Percentiles rank a stretch among this genome's conserved stretches.
Evolutionary conservation across 2,113 vertebrate genomes (phyloP).

Genomic region (Dipodomys merriami): DNA sequence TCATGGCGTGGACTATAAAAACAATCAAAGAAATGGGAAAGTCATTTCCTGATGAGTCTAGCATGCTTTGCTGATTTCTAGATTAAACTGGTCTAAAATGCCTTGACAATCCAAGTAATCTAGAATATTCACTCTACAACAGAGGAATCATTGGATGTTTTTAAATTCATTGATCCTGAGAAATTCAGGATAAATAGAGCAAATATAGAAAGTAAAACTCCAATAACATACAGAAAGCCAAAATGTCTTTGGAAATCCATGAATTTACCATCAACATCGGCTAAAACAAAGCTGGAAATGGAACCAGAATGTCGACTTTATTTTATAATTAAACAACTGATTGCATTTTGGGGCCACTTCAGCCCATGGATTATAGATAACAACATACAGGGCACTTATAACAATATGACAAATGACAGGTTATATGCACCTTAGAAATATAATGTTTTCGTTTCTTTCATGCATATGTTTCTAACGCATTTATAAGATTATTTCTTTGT

Average conservation of each 20-base stretch:
- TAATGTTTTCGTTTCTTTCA: too few relatives aligned
- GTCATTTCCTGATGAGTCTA: slow-evolving; percentile 34
- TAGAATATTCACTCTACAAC: slow-evolving; percentile 33
- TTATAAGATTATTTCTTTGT: too few relatives aligned
- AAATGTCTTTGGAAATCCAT: slow-evolving; percentile 60
- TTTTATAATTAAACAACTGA: slow-evolving; percentile 57
- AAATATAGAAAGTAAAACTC: slow-evolving; percentile 25
- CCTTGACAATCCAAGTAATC: slow-evolving; percentile 18
- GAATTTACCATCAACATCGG: slow-evolving; percentile 23
- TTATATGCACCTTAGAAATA: slow-evolving; percentile 27
- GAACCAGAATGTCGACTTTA: slow-evolving; percentile 31
- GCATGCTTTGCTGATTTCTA: slow-evolving; percentile 43
- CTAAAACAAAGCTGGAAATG: slow-evolving; percentile 52
- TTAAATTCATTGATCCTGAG: slow-evolving; percentile 54
- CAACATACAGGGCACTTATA: neutral
- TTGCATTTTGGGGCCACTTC: slow-evolving; percentile 35
- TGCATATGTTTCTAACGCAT: too few relatives aligned
- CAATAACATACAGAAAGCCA: slow-evolving; percentile 19
- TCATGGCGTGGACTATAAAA: neutral
- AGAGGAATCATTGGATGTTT: slow-evolving; percentile 31
- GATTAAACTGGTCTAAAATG: neutral
- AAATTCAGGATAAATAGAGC: slow-evolving; percentile 19
- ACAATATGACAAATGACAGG: neutral
- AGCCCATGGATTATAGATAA: neutral
- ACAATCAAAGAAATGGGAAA: neutral